Conservation (phyloP, 2,888 invertebrate genomes). For the Phrixothrix hirtus region DNA sequence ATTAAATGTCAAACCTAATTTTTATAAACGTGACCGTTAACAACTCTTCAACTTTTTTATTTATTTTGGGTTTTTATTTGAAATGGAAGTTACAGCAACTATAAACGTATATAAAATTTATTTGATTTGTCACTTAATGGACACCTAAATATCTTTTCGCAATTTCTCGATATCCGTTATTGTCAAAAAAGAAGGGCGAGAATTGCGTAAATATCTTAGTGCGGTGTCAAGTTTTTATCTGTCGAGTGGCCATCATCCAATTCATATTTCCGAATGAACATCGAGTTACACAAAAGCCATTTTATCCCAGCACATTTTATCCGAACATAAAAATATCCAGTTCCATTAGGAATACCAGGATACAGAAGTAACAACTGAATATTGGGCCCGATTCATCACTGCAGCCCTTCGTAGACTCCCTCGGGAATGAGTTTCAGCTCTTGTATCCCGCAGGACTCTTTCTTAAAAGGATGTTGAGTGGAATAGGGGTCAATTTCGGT, state of each 20-base stretch:
- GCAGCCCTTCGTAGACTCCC: constrained; percentile 22
- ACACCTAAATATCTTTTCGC: constrained; percentile 12
- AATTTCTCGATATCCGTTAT: constrained; percentile 10
- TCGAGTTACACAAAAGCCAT: constrained; percentile 35
- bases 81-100: constrained; percentile 6
- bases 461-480: constrained; percentile 36
- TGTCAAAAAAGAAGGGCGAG: constrained; percentile 4
- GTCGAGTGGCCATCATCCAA: constrained; percentile 14
- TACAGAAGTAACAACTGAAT: constrained; percentile 44
- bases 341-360: constrained; percentile 43
- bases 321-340: constrained; percentile 41
- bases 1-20: too few relatives aligned
- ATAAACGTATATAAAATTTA: constrained; percentile 11
- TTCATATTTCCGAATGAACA: constrained; percentile 23
- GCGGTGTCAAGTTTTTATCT: constrained; percentile 14
- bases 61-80: too few relatives aligned
- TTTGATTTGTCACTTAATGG: constrained; percentile 9
- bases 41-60: too few relatives aligned
- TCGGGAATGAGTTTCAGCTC: constrained; percentile 24
- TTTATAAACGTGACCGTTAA: too few relatives aligned
- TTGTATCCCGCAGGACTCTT: constrained; percentile 36
- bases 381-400: constrained; percentile 44
- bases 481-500: constrained; percentile 37
- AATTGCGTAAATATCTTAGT: constrained; percentile 3
- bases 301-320: constrained; percentile 35